Evolutionary conservation across 2,113 vertebrate genomes (phyloP).

Genomic region (Isurus oxyrinchus): DNA sequence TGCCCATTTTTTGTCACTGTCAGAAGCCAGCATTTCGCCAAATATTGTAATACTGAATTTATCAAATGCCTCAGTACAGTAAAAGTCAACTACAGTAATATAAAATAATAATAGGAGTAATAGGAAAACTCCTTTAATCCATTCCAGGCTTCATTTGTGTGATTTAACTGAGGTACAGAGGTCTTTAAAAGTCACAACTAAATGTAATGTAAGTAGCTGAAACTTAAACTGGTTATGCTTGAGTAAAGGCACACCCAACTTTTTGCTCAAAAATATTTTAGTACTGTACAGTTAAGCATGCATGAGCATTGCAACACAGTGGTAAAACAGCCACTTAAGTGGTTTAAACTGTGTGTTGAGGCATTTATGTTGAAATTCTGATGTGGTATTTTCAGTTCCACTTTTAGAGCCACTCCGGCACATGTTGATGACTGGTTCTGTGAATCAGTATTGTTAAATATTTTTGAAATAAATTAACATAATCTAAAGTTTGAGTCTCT

Average conservation of each 20-base stretch:
- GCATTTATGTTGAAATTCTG: slow-evolving; percentile 16
- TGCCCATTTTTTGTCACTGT: background rate
- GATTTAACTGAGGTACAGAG: background rate
- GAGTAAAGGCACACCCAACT: background rate
- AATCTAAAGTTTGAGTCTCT: background rate
- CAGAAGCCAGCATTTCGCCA: slow-evolving; percentile 4
- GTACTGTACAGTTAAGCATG: slow-evolving; percentile 26
- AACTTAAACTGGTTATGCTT: background rate
- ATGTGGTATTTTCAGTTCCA: slow-evolving; percentile 30
- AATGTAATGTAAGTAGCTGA: background rate
- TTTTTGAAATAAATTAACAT: slow-evolving; percentile 44
- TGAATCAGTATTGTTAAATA: slow-evolving; percentile 56
- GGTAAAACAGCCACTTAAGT: slow-evolving; percentile 3
- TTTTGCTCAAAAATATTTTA: background rate
- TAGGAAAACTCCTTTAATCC: background rate
- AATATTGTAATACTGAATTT: background rate
- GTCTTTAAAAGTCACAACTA: background rate
- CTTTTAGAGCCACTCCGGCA: background rate
- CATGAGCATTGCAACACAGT: slow-evolving; percentile 14
- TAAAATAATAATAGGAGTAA: no score
- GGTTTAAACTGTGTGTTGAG: slow-evolving; percentile 7
- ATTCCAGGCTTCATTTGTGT: background rate
- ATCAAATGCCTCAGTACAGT: background rate
- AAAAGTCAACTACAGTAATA: background rate
- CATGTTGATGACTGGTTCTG: slow-evolving; percentile 56